Base-by-base conservation (phyloP, 2,797 vertebrate genomes). In the Chromis chromis region DNA sequence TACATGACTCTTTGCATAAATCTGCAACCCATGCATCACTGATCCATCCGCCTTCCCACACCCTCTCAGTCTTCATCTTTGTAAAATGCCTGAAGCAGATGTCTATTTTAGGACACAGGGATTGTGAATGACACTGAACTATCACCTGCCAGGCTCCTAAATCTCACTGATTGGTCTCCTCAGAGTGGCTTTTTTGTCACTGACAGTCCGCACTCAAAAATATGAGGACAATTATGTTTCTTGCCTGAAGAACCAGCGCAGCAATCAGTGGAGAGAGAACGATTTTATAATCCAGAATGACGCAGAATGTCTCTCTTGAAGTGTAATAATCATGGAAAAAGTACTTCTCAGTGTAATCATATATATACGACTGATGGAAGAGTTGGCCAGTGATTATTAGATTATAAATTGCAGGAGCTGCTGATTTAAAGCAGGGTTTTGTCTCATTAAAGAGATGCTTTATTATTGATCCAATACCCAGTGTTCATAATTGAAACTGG, bases 1-100 rank as follows among this genome's bases (percentile, higher is more conserved):
- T 70, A 54, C 76, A 78, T 80, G 46, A 52, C 65, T 49, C 61
- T 89, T 86, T 86, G 82, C 79, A 86, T 89, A 81, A 83, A 77
- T 81, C 65, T 76, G 44, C 62, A 75, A 39, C 49, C 44, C 59
- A 58, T 70, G 44, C 70, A 67, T 70, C 74, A 70, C 75, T 64
- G 52, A 82, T 66, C 65, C 40, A 67, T 77, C 44, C 46, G 42
- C 64, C 80, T 65, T 25, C 68, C 52, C 76, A 81, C 54, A 63
- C 75, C 61, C 65, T 49, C 63, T 85, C 27, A 27, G 12, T 65
- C 70, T 50, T 57, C 36, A 17, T 66, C 61, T 55, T 4, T 10
- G 4, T 39, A 19, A 64, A 60, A 58, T 50, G 44, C 61, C 59
- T 27, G 54, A 66, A 53, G 74, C 70, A 71, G 27, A 44, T 0